Evolutionary conservation across 2,797 vertebrate species (phyloP), one percentile per base, ranked within the genome.

Genomic region (Enteromius viviparus): DNA sequence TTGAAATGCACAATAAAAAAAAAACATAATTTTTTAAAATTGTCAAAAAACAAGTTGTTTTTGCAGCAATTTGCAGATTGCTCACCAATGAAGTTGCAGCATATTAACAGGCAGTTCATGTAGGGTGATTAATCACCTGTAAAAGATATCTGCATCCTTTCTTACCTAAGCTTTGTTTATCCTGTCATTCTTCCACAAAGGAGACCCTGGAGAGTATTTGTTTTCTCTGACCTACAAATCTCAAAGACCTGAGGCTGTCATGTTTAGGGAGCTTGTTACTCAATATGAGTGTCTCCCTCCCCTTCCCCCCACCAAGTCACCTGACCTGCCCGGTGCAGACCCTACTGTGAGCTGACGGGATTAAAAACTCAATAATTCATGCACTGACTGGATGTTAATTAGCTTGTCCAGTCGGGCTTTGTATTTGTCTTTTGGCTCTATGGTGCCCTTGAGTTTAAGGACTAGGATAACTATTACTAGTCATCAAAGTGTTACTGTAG

Each of bases 291-390:
- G 6, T 51, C 65, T 19, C 71, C 51, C 62, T 26, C 26, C 37
- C 23, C 26, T 12, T 26, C 29, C 49, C 47, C 64, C 32, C 68
- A 64, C 58, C 80, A 83, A 88, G 79, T 82, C 80, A 88, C 82
- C 75, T 77, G 86, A 87, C 89, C 82, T 80, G 47, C 45, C 47
- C 78, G 49, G 66, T 69, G 81, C 60, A 53, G 66, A 85, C 75
- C 83, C 72, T 82, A 80, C 85, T 82, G 84, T 85, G 45, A 75
- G 66, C 80, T 66, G 82, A 47, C 29, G 53, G 86, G 82, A 90
- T 89, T 88, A 89, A 88, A 87, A 85, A 81, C 64, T 89, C 81
- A 91, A 89, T 91, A 89, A 89, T 90, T 85, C 55, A 90, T 89
- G 86, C 85, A 74, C 45, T 42, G 76, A 66, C 71, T 85, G 79